Conservation (phyloP, 1,140 invertebrate species). For the Fopius arisanus region DNA sequence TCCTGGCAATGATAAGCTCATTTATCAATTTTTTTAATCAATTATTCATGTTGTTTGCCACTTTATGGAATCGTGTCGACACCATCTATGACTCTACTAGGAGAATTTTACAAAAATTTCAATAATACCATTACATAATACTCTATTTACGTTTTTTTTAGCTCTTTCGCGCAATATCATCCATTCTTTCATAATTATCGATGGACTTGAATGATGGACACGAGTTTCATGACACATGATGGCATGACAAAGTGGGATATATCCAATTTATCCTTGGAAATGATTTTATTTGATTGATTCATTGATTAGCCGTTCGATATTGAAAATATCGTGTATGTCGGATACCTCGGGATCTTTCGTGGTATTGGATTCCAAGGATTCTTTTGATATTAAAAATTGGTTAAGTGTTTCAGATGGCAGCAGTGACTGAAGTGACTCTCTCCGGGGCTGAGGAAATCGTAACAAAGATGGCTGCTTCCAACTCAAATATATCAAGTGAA, state of each 20-base stretch:
- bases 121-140: neutral
- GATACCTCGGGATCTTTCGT: no score
- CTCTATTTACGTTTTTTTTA: neutral
- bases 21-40: neutral
- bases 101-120: neutral
- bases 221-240: neutral
- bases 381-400: neutral
- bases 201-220: neutral
- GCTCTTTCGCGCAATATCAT: neutral
- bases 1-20: neutral
- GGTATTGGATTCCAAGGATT: no score
- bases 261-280: neutral
- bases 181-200: conserved; percentile 3
- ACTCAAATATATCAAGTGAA: conserved; percentile 56
- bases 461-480: conserved; percentile 60
- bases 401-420: neutral
- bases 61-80: neutral
- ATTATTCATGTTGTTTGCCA: neutral
- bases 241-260: neutral
- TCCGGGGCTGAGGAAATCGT: conserved; percentile 3
- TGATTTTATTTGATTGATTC: neutral
- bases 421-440: neutral
- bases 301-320: neutral
- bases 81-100: neutral
- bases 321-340: no score